Evolutionary conservation across 2,113 vertebrate genomes (phyloP).

Genomic region (Scophthalmus maximus): DNA sequence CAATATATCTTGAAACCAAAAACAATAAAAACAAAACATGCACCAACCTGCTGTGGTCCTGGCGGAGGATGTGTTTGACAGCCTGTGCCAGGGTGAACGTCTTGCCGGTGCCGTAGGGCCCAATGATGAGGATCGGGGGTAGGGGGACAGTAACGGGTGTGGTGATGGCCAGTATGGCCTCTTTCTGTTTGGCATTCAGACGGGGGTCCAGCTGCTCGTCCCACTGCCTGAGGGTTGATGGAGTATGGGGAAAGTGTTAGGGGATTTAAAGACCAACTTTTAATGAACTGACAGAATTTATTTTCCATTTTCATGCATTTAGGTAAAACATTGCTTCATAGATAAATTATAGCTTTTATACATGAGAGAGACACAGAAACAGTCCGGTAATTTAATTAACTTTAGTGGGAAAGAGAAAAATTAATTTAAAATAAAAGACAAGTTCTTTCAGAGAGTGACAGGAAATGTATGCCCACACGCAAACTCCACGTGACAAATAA

Average conservation of each 20-base stretch:
- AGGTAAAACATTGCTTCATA: neutral
- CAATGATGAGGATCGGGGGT: constrained; percentile 97
- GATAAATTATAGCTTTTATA: neutral
- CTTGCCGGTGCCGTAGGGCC: constrained; percentile 98
- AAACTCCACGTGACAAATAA: too few relatives aligned
- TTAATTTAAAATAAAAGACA: neutral
- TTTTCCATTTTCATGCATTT: neutral
- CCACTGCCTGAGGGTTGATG: constrained; percentile 89
- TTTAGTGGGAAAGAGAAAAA: constrained; percentile 6
- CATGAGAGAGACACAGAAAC: neutral
- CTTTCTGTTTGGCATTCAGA: constrained; percentile 98
- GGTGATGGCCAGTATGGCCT: constrained; percentile 97
- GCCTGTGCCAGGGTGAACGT: constrained; percentile 99
- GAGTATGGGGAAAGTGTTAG: neutral
- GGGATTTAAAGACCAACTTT: constrained; percentile 8
- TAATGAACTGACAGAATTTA: neutral
- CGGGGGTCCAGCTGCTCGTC: constrained; percentile 98
- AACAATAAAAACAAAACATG: neutral
- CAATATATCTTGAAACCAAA: neutral
- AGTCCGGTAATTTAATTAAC: constrained; percentile 5
- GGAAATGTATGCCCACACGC: neutral
- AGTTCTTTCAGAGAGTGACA: neutral
- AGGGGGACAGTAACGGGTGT: constrained; percentile 91
- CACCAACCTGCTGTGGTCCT: constrained; percentile 91
- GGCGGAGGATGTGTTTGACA: constrained; percentile 98